Percentiles rank a stretch among this genome's conserved stretches.
Conservation (phyloP, 2,888 invertebrate genomes). For the Aromia moschata region DNA sequence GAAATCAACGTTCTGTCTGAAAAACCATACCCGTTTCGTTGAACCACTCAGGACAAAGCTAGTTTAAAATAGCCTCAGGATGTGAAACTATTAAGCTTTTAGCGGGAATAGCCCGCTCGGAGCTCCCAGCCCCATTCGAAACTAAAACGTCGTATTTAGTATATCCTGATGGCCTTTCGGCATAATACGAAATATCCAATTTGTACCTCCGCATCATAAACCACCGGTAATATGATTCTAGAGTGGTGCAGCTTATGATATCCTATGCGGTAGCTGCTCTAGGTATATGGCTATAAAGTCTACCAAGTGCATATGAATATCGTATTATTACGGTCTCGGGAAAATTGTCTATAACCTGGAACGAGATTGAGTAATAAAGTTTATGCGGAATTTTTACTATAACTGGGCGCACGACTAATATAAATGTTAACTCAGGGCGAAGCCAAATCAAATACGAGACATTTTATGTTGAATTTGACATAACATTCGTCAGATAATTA, state of each 20-base stretch:
- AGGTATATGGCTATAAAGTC: slow-evolving; percentile 18
- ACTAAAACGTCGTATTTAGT: background rate
- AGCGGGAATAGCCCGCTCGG: background rate
- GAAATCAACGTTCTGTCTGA: no score
- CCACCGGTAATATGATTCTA: background rate
- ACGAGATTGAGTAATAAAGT: slow-evolving; percentile 28
- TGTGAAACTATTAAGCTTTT: background rate
- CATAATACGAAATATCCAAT: slow-evolving; percentile 5
- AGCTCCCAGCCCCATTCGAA: background rate
- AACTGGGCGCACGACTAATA: slow-evolving; percentile 4
- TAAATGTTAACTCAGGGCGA: slow-evolving; percentile 9
- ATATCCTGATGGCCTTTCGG: background rate
- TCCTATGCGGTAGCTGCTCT: slow-evolving; percentile 4
- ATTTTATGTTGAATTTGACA: slow-evolving; percentile 11
- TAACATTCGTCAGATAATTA: slow-evolving; percentile 9
- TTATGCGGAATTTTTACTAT: slow-evolving; percentile 20
- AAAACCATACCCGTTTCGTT: no score
- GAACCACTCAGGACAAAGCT: no score
- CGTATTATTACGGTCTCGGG: slow-evolving; percentile 23
- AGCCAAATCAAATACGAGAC: background rate
- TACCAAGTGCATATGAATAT: slow-evolving; percentile 27
- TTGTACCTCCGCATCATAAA: slow-evolving; percentile 2
- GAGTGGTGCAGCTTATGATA: slow-evolving; percentile 19
- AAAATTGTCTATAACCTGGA: slow-evolving; percentile 28
- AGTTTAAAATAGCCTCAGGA: background rate